Evolutionary conservation across 1,140 invertebrate genomes (phyloP).

Genomic region (Diabrotica virgifera): DNA sequence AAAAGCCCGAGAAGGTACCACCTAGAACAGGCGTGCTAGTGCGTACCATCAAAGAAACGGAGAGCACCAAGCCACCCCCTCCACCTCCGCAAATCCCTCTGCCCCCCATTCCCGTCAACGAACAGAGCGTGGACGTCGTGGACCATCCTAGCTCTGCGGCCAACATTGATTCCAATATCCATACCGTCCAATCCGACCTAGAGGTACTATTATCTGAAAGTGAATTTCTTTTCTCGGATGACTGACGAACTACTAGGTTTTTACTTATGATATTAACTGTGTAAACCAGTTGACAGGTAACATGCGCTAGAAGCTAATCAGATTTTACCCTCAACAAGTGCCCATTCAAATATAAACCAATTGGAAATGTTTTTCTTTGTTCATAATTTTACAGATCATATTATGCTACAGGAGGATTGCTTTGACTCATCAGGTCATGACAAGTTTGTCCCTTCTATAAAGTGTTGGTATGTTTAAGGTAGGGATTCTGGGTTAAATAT

Average conservation of each 20-base stretch:
- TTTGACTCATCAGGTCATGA: too few relatives aligned
- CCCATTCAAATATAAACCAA: neutral
- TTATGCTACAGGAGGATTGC: too few relatives aligned
- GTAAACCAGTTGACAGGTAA: neutral
- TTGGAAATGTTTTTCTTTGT: neutral
- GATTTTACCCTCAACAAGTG: neutral
- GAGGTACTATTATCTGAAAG: slow-evolving; percentile 62
- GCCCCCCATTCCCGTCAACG: neutral
- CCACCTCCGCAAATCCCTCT: slow-evolving; percentile 18
- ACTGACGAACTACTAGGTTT: slow-evolving; percentile 45
- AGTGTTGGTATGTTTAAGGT: too few relatives aligned
- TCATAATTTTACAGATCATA: too few relatives aligned
- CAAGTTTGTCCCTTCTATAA: too few relatives aligned
- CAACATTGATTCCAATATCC: slow-evolving; percentile 54
- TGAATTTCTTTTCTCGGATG: slow-evolving; percentile 59
- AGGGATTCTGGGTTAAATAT: too few relatives aligned
- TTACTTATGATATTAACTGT: neutral
- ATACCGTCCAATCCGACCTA: slow-evolving; percentile 62
- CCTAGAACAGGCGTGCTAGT: slow-evolving; percentile 53
- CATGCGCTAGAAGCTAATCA: neutral
- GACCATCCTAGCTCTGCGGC: neutral
- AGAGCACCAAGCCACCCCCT: slow-evolving; percentile 36
- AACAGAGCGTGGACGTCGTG: slow-evolving; percentile 12
- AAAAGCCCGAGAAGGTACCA: slow-evolving; percentile 35
- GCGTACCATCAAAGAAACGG: slow-evolving; percentile 43